Base-by-base conservation (phyloP, 2,113 vertebrate species). In the Callochromis pleurospilus region DNA sequence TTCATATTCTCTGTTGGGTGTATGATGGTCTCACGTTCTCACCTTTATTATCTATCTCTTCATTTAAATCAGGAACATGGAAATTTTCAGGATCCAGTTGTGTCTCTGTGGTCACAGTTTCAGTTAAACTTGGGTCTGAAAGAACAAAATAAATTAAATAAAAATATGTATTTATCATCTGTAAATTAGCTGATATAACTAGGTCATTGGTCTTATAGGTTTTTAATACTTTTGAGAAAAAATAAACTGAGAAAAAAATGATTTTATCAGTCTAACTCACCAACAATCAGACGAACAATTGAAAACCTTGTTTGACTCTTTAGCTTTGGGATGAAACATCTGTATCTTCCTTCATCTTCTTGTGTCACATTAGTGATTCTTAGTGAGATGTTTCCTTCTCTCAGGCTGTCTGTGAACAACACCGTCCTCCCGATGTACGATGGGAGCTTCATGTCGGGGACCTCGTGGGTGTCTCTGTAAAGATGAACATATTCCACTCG, bases 321-420 rank as follows among this genome's bases (percentile, higher is more conserved):
- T 9, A 89, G 7, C 15, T 65, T 88, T 0, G 89, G 90, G 47
- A 93, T 9, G 26, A 54, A 81, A 33, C 92, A 93, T 5, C 0
- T 31, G 82, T 91, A 92, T 4, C 2, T 24, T 1, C 89, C 92
- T 9, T 4, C 3, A 13, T 93, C 92, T 2, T 8, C 36, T 1
- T 0, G 6, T 8, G 68, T 82, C 4, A 90, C 54, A 3, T 88
- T 90, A 2, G 0, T 8, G 62, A 93, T 86, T 9, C 19, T 82
- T 1, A 93, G 89, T 0, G 91, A 92, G 1, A 90, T 6, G 88
- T 92, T 80, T 1, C 92, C 92, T 0, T 12, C 19, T 5, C 6
- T 55, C 56, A 93, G 80, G 3, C 4, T 0, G 60, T 13, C 60
- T 0, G 1, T 1, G 36, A 24, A 80, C 65, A 92, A n/a, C 6